These are phyloP conservation scores for Phoebastria nigripes DNA, from an alignment of 2,797 vertebrate genomes.

Conservation along the genomic window DNA sequence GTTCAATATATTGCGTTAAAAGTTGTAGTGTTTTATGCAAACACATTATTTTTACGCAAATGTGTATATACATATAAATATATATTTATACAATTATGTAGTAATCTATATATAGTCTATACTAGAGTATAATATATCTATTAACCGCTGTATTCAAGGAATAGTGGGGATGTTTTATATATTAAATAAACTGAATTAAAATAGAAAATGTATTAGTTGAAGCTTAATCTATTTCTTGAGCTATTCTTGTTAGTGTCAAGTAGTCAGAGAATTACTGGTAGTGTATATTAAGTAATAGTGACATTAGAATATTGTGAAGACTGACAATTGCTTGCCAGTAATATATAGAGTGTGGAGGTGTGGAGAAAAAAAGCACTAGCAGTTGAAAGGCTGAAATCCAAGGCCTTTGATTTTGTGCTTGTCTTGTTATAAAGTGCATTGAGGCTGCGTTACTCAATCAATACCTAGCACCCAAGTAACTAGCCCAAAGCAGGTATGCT, in stretches of 20 bases:
- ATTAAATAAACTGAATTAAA: background rate
- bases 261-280: background rate
- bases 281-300: background rate
- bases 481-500: background rate
- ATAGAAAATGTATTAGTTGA: background rate
- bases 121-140: background rate
- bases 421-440: background rate
- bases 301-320: background rate
- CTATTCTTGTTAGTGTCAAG: background rate
- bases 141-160: background rate
- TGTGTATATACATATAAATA: background rate
- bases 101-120: background rate
- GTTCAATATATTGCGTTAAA: background rate
- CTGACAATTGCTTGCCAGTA: background rate
- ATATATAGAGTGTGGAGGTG: background rate
- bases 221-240: background rate
- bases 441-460: background rate
- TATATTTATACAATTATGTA: background rate
- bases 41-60: background rate
- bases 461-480: background rate
- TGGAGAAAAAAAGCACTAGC: background rate
- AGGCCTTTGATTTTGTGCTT: background rate
- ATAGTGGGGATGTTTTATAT: background rate
- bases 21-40: background rate
- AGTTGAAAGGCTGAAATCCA: background rate